Evolutionary conservation across 2,113 vertebrate species (phyloP).

Genomic region (Sphaerodactylus townsendi): DNA sequence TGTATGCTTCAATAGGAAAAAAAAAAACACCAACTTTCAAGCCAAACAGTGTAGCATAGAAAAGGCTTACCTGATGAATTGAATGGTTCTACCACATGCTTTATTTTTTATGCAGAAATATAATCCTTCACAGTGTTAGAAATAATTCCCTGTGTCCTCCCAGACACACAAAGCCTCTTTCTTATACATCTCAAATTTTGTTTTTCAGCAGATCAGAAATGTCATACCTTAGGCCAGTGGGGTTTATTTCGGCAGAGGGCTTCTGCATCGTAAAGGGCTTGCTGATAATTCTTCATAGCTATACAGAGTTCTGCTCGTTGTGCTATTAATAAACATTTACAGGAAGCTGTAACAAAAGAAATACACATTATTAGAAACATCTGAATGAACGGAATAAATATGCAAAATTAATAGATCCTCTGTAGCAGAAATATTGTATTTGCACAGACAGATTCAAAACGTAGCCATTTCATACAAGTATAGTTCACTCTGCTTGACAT

Average conservation of each 20-base stretch:
- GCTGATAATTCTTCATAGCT: conserved; percentile 82
- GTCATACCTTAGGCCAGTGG: conserved; percentile 80
- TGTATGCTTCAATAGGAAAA: too few relatives aligned
- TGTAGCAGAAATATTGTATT: neutral
- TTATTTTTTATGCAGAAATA: neutral
- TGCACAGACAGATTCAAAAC: neutral
- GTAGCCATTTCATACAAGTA: neutral
- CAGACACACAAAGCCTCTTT: neutral
- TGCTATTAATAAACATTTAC: conserved; percentile 77
- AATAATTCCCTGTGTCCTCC: neutral
- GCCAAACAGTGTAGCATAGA: neutral
- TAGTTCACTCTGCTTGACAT: neutral
- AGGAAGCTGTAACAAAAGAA: conserved; percentile 76
- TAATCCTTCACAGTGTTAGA: neutral
- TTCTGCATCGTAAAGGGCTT: conserved; percentile 80
- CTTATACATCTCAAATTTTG: neutral
- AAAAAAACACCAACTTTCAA: neutral
- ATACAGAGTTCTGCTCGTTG: conserved; percentile 82
- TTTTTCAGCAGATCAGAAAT: neutral
- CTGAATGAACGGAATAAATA: neutral
- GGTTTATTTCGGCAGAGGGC: conserved; percentile 79
- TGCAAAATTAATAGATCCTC: neutral
- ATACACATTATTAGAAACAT: neutral
- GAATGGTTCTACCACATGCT: neutral
- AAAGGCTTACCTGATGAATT: neutral